Conservation (phyloP, 2,113 vertebrate species). For the Caranx melampygus region DNA sequence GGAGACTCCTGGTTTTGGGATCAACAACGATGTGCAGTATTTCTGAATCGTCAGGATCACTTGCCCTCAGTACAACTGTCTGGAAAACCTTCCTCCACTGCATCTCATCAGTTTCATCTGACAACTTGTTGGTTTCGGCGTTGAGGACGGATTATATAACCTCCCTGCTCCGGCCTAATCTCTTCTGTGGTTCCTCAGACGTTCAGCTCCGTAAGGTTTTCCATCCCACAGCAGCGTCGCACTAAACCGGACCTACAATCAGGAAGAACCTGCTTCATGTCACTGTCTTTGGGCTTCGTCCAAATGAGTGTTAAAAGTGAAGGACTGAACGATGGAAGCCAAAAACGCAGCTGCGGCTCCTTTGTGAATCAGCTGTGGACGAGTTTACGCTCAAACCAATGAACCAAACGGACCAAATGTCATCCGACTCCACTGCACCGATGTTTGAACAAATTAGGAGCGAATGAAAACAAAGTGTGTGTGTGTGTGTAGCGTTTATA, state of each 20-base stretch:
- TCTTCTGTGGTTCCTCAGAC: not conserved
- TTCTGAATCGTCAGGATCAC: too few relatives aligned
- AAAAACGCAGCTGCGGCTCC: conserved; percentile 4
- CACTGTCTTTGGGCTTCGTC: conserved; percentile 1
- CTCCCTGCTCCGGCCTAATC: too few relatives aligned
- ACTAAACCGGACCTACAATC: not conserved
- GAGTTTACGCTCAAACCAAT: conserved; percentile 17
- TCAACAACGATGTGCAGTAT: too few relatives aligned
- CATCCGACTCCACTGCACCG: not conserved
- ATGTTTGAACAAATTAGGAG: conserved; percentile 1
- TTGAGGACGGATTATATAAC: too few relatives aligned
- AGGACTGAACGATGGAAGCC: not conserved
- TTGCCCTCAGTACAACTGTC: too few relatives aligned
- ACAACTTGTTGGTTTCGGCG: too few relatives aligned
- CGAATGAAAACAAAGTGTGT: conserved; percentile 17
- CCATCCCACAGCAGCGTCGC: conserved; percentile 19
- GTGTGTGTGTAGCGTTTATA: not conserved
- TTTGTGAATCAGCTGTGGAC: conserved; percentile 32
- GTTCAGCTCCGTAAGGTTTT: conserved; percentile 4
- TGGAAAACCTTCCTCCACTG: too few relatives aligned
- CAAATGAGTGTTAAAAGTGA: conserved; percentile 29
- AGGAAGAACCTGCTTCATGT: conserved; percentile 46
- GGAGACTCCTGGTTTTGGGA: too few relatives aligned
- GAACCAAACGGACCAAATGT: not conserved
- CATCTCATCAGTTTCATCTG: too few relatives aligned